Evolutionary conservation across 2,797 vertebrate species (phyloP), one percentile per base, ranked within the genome.

Genomic region (Ambastaia sidthimunki): DNA sequence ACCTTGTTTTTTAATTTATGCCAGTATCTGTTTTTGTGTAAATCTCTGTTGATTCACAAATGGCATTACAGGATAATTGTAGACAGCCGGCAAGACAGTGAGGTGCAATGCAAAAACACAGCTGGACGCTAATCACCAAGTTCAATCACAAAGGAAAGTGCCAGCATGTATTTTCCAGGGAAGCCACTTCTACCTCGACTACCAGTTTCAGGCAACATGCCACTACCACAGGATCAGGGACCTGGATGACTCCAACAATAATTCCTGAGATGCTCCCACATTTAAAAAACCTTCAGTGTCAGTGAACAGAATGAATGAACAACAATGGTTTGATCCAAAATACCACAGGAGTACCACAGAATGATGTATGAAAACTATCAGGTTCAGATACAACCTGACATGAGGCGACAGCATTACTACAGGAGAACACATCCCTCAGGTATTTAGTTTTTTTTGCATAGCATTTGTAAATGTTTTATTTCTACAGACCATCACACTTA

Each of bases 141-240:
- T 73, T 74, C 86, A 67, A 71, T 83, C 63, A 86, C 80, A 86
- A 85, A 55, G 78, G 78, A 83, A 69, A 60, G 73, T 87, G 82
- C 74, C 41, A 21, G 70, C 82, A 80, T 77, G 62, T 52, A 10
- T 84, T 90, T 85, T 71, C 90, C 83, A 87, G 88, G 87, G 90
- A 31, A 82, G 90, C 80, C 48, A 80, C 71, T 73, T 84, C 86
- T 84, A 82, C 84, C 21, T 86, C 82, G 81, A 69, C 34, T 59
- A 23, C 19, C 74, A 47, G 62, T 75, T 76, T 87, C 31, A 28
- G 91, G 89, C 86, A 13, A 13, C 3, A 16, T 44, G 89, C 90
- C 89, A 90, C 59, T 68, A 63, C 67, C 12, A 37, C 82, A 76
- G 41, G 11, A 54, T 67, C 75, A 25, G 90, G 83, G 84, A 90